phyloP scores from a whole-genome alignment of 2,797 vertebrate genomes.

The Rhinella marina region DNA sequence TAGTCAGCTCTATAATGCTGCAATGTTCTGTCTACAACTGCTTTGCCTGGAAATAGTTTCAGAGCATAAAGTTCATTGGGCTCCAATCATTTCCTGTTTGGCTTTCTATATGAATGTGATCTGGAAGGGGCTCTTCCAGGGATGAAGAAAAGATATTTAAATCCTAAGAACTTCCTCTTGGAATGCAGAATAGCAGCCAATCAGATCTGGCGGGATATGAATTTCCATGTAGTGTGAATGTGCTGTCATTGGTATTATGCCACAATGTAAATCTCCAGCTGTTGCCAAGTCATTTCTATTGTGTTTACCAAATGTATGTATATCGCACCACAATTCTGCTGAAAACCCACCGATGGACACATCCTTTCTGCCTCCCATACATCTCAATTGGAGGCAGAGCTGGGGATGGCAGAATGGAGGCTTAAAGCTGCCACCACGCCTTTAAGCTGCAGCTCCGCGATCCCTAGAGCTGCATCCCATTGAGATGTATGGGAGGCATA shows the following conservation, averaged over 20 bases:
- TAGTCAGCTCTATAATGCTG: slow-evolving; percentile 47
- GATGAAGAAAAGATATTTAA: not conserved
- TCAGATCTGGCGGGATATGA: not conserved
- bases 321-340: not conserved
- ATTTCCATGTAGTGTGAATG: not conserved
- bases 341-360: too few species aligned
- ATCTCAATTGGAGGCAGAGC: too few species aligned
- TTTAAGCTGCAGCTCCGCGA: too few species aligned
- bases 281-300: not conserved
- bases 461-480: too few species aligned
- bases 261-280: not conserved
- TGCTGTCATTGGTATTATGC: not conserved
- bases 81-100: slow-evolving; percentile 44
- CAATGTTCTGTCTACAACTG: slow-evolving; percentile 45
- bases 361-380: too few species aligned
- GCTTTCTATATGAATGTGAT: slow-evolving; percentile 3
- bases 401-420: too few species aligned
- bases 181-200: not conserved
- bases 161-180: not conserved
- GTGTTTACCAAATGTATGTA: not conserved
- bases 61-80: slow-evolving; percentile 18
- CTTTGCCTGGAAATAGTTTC: slow-evolving; percentile 39
- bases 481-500: too few species aligned
- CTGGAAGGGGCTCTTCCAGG: slow-evolving; percentile 12
- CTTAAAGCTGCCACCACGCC: too few species aligned